phyloP scores from a whole-genome alignment of 2,797 vertebrate genomes.

The Danio tinwini region DNA sequence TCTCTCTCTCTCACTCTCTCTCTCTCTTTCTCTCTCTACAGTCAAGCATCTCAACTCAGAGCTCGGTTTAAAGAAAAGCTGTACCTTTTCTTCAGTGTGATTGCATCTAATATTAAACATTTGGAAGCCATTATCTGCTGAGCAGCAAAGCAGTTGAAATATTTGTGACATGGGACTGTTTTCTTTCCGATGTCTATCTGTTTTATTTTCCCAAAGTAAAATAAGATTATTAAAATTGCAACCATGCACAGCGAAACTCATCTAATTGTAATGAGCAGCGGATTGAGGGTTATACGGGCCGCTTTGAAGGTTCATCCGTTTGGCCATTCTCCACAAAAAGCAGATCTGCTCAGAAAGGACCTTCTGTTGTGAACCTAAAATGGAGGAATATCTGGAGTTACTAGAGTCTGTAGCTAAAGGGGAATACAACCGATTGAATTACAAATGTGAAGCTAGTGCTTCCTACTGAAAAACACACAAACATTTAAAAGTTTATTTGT shows the following conservation, averaged over 20 bases:
- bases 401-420: constrained; percentile 30
- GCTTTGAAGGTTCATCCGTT: constrained; percentile 69
- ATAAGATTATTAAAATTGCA: constrained; percentile 80
- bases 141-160: constrained; percentile 64
- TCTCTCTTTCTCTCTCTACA: constrained; percentile 55
- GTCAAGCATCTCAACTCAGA: constrained; percentile 44
- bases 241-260: constrained; percentile 73
- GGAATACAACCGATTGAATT: constrained; percentile 21
- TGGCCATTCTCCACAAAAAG: constrained; percentile 58
- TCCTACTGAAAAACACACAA: not conserved
- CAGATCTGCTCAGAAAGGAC: constrained; percentile 52
- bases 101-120: constrained; percentile 68
- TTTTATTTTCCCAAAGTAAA: constrained; percentile 71
- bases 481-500: constrained; percentile 5
- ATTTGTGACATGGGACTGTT: constrained; percentile 71
- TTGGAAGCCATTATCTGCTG: constrained; percentile 62
- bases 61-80: constrained; percentile 43
- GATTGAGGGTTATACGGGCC: constrained; percentile 65
- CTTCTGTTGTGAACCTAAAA: constrained; percentile 63
- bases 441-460: not conserved
- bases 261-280: constrained; percentile 67
- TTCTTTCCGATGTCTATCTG: constrained; percentile 72
- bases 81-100: constrained; percentile 56
- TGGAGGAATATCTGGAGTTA: constrained; percentile 27
- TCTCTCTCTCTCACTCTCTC: constrained; percentile 15